Base-by-base conservation (phyloP, 2,888 invertebrate species). In the Caenorhabditis doughertyi region DNA sequence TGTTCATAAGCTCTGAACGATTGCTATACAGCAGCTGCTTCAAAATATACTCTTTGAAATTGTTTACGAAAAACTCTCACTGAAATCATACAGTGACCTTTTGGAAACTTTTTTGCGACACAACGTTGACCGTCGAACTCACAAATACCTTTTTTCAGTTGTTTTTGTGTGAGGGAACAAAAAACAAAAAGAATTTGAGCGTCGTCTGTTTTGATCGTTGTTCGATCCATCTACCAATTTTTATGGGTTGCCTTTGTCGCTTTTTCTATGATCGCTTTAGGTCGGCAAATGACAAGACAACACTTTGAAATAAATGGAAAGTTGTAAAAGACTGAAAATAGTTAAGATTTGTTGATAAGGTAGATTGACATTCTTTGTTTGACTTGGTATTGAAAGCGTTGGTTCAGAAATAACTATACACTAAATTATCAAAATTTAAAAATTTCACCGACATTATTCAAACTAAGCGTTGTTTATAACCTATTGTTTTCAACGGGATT, bases 181-280 rank as follows among this genome's bases (percentile, higher is more conserved):
- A 55, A 55, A 35, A 72, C 39, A 7, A 29, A 25, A 1, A 39
- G 53, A 68, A 58, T 42, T 51, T 51, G 42, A 29, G 25, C 16
- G 60, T 3, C 39, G 29, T 35, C 47, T 74, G 65, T 74, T 74
- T 74, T 74, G 74, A 65, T 74, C 74, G 49, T 74, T 74, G 56
- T 74, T 65, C 74, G 65, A 74, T 56, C 74, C 62, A 27, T 49
- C 27, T 35, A 27, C 56, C 74, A 35, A 56, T 25, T 74, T 73
- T 74, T 74, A 65, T 58, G 65, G 74, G 56, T 60, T 42, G 76
- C 58, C 76, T 58, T 67, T 67, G 67, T 39, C 56, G 55, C 56
- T 64, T 55, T 56, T n/a, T 18, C 49, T 25, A 65, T 74, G 55
- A 74, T 65, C 65, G 56, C n/a, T 64, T 32, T 32, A 53, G 73